phyloP scores from a whole-genome alignment of 2,113 vertebrate species.

The Vireo altiloquus region DNA sequence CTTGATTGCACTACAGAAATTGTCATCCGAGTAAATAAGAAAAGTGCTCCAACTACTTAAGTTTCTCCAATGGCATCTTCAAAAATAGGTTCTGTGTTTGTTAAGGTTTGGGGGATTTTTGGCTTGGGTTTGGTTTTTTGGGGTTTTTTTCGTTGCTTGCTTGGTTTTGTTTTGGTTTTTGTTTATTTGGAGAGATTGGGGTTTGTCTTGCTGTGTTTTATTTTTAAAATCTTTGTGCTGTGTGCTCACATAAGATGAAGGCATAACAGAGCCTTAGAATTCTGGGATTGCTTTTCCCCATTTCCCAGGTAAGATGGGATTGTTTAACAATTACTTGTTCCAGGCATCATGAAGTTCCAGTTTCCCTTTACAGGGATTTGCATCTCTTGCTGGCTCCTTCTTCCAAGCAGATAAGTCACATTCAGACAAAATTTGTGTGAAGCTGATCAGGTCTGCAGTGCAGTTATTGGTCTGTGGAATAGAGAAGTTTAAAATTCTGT shows the following conservation, averaged over 20 bases:
- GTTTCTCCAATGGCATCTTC: neutral
- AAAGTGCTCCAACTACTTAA: neutral
- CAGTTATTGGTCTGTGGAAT: neutral
- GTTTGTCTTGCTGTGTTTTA: neutral
- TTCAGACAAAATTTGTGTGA: neutral
- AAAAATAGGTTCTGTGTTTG: neutral
- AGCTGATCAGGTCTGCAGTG: neutral
- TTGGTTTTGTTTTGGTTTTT: neutral
- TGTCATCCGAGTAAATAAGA: neutral
- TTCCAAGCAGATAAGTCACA: neutral
- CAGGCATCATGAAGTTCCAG: neutral
- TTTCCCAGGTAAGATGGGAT: neutral
- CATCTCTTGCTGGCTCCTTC: neutral
- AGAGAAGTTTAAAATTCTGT: neutral
- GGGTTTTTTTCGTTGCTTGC: neutral
- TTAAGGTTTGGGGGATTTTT: neutral
- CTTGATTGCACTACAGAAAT: neutral
- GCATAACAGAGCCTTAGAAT: neutral
- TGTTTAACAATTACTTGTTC: neutral
- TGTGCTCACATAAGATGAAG: neutral
- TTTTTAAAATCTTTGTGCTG: neutral
- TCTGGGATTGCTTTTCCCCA: neutral
- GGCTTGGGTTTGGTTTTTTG: neutral
- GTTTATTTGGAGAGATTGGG: neutral
- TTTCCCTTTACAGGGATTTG: neutral